Evolutionary conservation across 2,888 invertebrate species (phyloP).

Genomic region (Brachyopa scutellaris): DNA sequence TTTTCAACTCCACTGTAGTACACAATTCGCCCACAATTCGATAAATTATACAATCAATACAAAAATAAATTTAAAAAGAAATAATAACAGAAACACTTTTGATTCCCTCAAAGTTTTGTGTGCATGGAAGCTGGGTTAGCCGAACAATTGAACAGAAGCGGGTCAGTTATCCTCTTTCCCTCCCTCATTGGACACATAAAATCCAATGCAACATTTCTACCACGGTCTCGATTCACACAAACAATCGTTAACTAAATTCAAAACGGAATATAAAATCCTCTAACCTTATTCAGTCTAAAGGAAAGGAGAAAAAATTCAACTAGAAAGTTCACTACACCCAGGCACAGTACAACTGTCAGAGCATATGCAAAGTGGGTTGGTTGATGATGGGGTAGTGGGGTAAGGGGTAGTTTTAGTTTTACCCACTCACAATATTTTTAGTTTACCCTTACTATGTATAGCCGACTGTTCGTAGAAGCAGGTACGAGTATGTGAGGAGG

Average conservation of each 20-base stretch:
- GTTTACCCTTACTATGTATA: conserved; percentile 53
- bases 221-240: conserved; percentile 36
- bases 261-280: conserved; percentile 58
- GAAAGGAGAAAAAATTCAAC: conserved; percentile 20
- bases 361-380: conserved; percentile 55
- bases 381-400: background rate
- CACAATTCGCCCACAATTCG: background rate
- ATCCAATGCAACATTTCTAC: conserved; percentile 30
- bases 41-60: background rate
- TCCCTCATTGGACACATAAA: background rate
- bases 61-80: conserved; percentile 13
- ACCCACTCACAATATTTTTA: conserved; percentile 58
- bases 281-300: conserved; percentile 4
- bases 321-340: conserved; percentile 67
- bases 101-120: background rate
- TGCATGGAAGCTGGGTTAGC: conserved; percentile 26
- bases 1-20: background rate
- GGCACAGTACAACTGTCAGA: conserved; percentile 44
- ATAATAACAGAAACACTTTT: background rate
- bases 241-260: conserved; percentile 46
- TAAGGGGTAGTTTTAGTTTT: conserved; percentile 47
- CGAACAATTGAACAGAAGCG: conserved; percentile 47
- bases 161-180: conserved; percentile 12
- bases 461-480: conserved; percentile 35
- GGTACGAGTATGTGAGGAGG: conserved; percentile 37